A percentile compares a stretch with the other conserved stretches of the same genome.
Evolutionary conservation across 2,797 vertebrate genomes (phyloP).

Genomic region (Rhadinocentrus ornatus): DNA sequence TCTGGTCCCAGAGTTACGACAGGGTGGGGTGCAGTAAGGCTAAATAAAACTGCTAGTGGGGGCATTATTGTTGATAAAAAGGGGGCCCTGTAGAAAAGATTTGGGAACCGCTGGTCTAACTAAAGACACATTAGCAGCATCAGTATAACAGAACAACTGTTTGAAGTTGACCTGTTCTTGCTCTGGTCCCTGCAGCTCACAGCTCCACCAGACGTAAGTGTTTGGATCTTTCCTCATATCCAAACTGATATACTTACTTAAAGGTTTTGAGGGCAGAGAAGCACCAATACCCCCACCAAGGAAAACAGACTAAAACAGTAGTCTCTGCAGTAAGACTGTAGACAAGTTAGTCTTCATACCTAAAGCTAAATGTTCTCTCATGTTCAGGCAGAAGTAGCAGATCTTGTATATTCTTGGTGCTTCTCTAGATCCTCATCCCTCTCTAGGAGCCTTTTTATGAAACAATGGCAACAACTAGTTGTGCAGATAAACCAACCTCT

Average conservation of each 20-base stretch:
- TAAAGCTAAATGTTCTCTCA: background rate
- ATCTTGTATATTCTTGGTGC: constrained; percentile 20
- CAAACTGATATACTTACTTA: constrained; percentile 15
- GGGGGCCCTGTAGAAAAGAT: no score
- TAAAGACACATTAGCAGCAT: background rate
- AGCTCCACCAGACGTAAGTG: constrained; percentile 71
- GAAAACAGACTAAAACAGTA: background rate
- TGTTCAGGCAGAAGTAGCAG: background rate
- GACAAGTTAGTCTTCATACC: background rate
- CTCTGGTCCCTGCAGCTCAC: constrained; percentile 63
- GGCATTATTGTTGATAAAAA: no score
- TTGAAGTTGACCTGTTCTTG: constrained; percentile 21
- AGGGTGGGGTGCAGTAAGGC: no score
- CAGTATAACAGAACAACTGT: background rate
- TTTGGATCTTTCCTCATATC: constrained; percentile 32
- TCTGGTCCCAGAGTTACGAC: no score
- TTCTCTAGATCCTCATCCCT: constrained; percentile 39
- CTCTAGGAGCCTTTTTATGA: constrained; percentile 16
- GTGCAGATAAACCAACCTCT: background rate
- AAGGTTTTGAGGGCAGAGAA: constrained; percentile 38
- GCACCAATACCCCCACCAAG: constrained; percentile 11
- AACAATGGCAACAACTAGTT: constrained; percentile 18
- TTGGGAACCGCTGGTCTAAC: no score
- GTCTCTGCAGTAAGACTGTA: background rate
- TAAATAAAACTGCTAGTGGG: no score